Percentiles rank a stretch among this genome's conserved stretches.
phyloP scores from a whole-genome alignment of 2,888 invertebrate genomes.

The Pardosa pseudoannulata region DNA sequence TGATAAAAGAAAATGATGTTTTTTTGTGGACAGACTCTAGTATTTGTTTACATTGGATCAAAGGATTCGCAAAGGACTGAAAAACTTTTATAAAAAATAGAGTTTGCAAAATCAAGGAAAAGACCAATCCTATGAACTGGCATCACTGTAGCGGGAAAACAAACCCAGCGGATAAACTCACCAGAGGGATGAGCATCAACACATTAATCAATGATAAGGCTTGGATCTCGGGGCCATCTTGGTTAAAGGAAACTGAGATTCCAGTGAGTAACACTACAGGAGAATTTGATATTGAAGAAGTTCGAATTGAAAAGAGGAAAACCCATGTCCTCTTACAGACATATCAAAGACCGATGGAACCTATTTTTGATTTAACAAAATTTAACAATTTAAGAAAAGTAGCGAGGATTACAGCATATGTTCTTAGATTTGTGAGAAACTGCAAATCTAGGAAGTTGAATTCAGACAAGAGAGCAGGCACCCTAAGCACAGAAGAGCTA shows the following conservation, averaged over 20 bases:
- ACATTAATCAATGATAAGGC: not conserved
- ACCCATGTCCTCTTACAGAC: too few species aligned
- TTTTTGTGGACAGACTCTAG: too few species aligned
- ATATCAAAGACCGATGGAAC: too few species aligned
- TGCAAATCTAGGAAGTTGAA: too few species aligned
- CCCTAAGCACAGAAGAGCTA: too few species aligned
- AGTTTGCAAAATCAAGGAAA: not conserved
- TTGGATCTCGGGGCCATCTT: not conserved
- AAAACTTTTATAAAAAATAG: not conserved
- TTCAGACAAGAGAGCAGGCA: not conserved
- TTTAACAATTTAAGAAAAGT: too few species aligned
- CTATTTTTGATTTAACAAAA: not conserved
- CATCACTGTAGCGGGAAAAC: not conserved
- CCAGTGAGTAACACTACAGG: not conserved
- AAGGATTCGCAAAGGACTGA: not conserved
- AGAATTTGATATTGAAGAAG: too few species aligned
- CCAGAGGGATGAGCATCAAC: not conserved
- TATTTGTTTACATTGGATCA: not conserved
- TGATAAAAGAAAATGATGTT: too few species aligned
- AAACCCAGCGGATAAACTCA: not conserved
- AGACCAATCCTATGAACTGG: not conserved
- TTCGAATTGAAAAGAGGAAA: too few species aligned
- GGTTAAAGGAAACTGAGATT: not conserved
- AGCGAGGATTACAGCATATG: too few species aligned
- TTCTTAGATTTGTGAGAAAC: too few species aligned